These are phyloP conservation scores for Umimayanthus chanpuru DNA, from an alignment of 92 coral and sea anemone species.

Conservation along the genomic window DNA sequence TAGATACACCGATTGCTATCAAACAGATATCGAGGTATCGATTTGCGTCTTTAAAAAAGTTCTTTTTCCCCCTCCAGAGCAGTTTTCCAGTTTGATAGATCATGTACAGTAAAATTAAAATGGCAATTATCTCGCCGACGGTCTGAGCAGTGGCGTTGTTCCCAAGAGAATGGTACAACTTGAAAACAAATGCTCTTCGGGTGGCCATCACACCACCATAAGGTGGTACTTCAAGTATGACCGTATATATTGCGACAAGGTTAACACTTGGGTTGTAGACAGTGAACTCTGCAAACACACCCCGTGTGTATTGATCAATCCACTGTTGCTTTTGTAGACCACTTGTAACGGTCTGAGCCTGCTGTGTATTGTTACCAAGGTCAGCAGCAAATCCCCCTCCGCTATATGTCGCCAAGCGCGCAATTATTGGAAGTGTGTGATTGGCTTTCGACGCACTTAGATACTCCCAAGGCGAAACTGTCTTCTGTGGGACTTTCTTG, in stretches of 20 bases:
- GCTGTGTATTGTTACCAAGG: slow-evolving; percentile 15
- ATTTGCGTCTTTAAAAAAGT: slow-evolving; percentile 2
- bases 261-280: slow-evolving; percentile 17
- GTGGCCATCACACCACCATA: not conserved
- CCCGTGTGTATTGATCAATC: slow-evolving; percentile 23
- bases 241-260: slow-evolving; percentile 16
- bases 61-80: slow-evolving; percentile 5
- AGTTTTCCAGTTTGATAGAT: slow-evolving; percentile 20
- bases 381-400: slow-evolving; percentile 29
- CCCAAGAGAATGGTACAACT: slow-evolving; percentile 15
- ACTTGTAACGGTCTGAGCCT: slow-evolving; percentile 7
- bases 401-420: slow-evolving; percentile 19
- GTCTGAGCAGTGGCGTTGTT: not conserved
- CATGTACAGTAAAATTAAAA: slow-evolving; percentile 13
- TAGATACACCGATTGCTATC: slow-evolving; percentile 6
- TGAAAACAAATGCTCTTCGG: slow-evolving; percentile 26
- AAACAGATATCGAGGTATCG: slow-evolving; percentile 10
- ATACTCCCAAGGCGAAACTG: slow-evolving; percentile 1
- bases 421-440: slow-evolving; percentile 20
- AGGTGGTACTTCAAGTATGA: slow-evolving; percentile 21
- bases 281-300: slow-evolving; percentile 17
- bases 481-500: not conserved
- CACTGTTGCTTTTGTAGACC: not conserved
- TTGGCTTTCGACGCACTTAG: slow-evolving; percentile 31
- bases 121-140: slow-evolving; percentile 5